phyloP scores from a whole-genome alignment of 2,888 invertebrate genomes.

The Pyralis farinalis region DNA sequence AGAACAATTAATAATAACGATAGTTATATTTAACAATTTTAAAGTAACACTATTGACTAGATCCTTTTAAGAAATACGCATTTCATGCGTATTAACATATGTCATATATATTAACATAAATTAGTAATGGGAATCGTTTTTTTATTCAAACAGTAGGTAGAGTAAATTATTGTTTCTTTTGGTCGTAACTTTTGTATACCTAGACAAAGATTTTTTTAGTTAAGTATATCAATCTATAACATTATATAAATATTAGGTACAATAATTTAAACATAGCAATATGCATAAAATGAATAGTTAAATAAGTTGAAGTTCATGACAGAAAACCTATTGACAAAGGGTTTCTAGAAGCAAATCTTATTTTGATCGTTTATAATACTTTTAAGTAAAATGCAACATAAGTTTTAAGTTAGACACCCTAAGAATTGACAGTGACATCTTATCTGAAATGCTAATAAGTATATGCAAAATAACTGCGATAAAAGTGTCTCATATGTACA shows the following conservation, averaged over 20 bases:
- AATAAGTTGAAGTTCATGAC: neutral
- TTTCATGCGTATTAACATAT: conserved; percentile 30
- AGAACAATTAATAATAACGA: conserved; percentile 10
- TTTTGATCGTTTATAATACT: neutral
- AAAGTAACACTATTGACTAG: conserved; percentile 25
- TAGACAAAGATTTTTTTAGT: neutral
- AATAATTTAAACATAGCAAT: conserved; percentile 6
- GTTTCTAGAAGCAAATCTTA: neutral
- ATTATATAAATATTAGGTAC: neutral
- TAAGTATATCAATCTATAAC: conserved; percentile 1
- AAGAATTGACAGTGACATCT: conserved; percentile 36
- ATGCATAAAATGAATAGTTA: neutral
- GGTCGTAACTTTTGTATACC: conserved; percentile 10
- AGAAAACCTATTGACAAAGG: neutral
- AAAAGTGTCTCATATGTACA: conserved; percentile 1
- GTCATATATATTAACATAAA: neutral
- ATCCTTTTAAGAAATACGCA: conserved; percentile 27
- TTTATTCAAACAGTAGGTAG: neutral
- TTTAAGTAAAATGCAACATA: conserved; percentile 2
- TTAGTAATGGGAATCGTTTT: neutral
- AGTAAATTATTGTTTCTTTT: conserved; percentile 10
- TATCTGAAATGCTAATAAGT: conserved; percentile 10
- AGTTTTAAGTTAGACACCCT: conserved; percentile 28
- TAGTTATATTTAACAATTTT: conserved; percentile 10
- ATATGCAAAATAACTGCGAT: conserved; percentile 4